These are phyloP conservation scores for Brachionus paranguensis DNA, from an alignment of 1,140 invertebrate genomes.

Conservation along the genomic window DNA sequence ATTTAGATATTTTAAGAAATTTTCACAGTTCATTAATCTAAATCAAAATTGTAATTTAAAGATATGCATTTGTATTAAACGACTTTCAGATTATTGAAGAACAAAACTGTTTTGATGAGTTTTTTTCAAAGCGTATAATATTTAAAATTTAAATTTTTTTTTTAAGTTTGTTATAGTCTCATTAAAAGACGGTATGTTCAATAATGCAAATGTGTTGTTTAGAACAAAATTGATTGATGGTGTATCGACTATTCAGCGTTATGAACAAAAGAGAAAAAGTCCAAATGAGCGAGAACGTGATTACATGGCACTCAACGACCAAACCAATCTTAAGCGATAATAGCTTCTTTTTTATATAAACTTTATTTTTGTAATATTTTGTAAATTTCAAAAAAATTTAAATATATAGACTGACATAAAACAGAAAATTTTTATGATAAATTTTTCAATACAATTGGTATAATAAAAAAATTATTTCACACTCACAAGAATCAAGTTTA, in stretches of 20 bases:
- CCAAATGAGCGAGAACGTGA: background rate
- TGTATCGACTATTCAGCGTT: constrained; percentile 75
- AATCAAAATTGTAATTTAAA: no score
- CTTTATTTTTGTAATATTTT: background rate
- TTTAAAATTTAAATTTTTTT: constrained; percentile 43
- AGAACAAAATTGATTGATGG: constrained; percentile 91
- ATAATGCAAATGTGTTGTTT: constrained; percentile 96
- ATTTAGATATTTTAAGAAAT: no score
- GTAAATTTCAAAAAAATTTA: background rate
- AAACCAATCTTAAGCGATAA: background rate
- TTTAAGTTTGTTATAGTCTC: constrained; percentile 93
- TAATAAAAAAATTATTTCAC: background rate
- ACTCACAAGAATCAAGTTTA: background rate
- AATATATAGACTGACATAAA: background rate
- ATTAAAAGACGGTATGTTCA: constrained; percentile 98
- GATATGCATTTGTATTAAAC: no score
- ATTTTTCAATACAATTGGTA: background rate
- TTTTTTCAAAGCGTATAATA: background rate
- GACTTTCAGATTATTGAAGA: background rate
- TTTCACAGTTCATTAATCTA: no score
- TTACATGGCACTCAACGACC: background rate
- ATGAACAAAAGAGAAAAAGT: constrained; percentile 42
- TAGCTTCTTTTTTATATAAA: background rate
- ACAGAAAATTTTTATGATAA: background rate
- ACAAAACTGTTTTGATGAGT: background rate